phyloP scores from a whole-genome alignment of 2,797 vertebrate genomes.

The Coranthus polyacanthus region DNA sequence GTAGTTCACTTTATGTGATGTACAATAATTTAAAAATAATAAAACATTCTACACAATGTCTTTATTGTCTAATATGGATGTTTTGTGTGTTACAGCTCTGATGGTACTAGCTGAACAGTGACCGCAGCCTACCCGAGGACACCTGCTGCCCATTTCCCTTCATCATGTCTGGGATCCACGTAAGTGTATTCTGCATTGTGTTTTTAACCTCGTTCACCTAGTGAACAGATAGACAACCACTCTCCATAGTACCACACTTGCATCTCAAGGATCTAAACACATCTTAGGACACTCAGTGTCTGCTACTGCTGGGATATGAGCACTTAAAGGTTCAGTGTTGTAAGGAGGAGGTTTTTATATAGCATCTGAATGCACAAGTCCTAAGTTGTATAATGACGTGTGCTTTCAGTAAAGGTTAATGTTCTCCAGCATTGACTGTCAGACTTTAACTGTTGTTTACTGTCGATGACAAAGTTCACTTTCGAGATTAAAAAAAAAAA shows the following conservation, averaged over 20 bases:
- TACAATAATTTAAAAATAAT: no score
- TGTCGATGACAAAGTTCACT: not conserved
- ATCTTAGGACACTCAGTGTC: no score
- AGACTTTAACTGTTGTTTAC: not conserved
- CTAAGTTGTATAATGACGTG: not conserved
- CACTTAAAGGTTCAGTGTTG: no score
- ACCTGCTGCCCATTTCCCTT: constrained; percentile 75
- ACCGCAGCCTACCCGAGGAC: constrained; percentile 81
- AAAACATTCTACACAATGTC: no score
- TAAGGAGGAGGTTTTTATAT: no score
- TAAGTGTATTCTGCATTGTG: constrained; percentile 54
- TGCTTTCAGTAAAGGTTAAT: constrained; percentile 3
- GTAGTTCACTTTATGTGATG: no score
- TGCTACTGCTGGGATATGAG: no score
- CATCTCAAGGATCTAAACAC: no score
- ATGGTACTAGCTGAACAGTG: constrained; percentile 84
- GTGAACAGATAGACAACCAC: no score
- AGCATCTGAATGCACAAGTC: not conserved
- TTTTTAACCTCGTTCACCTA: not conserved
- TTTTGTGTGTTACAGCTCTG: constrained; percentile 76
- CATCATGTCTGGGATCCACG: constrained; percentile 87
- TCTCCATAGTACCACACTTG: no score
- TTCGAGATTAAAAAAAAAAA: no score
- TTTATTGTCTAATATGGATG: constrained; percentile 12
- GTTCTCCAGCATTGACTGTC: constrained; percentile 7